Conservation (phyloP, 2,888 invertebrate species). For the Xanthia icteritia region DNA sequence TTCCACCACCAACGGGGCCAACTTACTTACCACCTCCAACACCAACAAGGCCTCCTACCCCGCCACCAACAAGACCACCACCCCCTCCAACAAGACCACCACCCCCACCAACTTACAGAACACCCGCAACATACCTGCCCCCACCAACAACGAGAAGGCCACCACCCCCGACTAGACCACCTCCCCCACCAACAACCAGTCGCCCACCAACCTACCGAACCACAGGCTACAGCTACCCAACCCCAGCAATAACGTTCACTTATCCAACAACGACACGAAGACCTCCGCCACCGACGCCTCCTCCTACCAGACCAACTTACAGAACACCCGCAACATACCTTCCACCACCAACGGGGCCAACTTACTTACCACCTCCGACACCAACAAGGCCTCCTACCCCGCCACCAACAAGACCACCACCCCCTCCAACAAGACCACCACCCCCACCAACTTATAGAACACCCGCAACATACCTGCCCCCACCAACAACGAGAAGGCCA, state of each 20-base stretch:
- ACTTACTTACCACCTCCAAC: slow-evolving; percentile 56
- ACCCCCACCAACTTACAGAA: slow-evolving; percentile 11
- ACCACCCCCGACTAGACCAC: slow-evolving; percentile 7
- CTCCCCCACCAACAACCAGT: slow-evolving; percentile 35
- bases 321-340: slow-evolving; percentile 13
- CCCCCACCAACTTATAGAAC: slow-evolving; percentile 21
- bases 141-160: slow-evolving; percentile 14
- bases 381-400: slow-evolving; percentile 30
- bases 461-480: not conserved
- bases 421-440: slow-evolving; percentile 44
- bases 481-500: slow-evolving; percentile 22
- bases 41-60: slow-evolving; percentile 57
- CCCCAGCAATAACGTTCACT: slow-evolving; percentile 58
- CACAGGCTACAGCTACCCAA: slow-evolving; percentile 67
- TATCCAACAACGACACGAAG: slow-evolving; percentile 58
- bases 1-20: slow-evolving; percentile 58
- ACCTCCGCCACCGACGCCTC: slow-evolving; percentile 21
- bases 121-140: too few species aligned
- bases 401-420: slow-evolving; percentile 30
- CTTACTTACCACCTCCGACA: slow-evolving; percentile 28
- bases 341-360: slow-evolving; percentile 23
- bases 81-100: slow-evolving; percentile 49
- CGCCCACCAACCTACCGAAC: slow-evolving; percentile 45
- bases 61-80: slow-evolving; percentile 27
- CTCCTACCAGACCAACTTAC: not conserved